Evolutionary conservation across 1,140 invertebrate species (phyloP).

Genomic region (Oedothorax gibbosus): DNA sequence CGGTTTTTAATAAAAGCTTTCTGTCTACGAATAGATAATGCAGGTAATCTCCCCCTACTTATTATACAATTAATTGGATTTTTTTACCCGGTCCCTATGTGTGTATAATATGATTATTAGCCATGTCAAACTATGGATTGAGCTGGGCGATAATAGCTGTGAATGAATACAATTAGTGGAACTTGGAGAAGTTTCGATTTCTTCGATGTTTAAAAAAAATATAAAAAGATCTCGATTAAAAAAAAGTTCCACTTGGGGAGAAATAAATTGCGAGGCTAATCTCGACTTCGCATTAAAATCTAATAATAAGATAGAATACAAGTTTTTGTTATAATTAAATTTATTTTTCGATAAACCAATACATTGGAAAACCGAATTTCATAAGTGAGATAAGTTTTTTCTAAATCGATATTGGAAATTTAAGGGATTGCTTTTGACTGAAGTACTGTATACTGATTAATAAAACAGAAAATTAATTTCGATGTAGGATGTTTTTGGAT

Average conservation of each 20-base stretch:
- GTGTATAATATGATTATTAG: conserved; percentile 54
- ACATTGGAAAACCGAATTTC: conserved; percentile 26
- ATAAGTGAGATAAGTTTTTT: conserved; percentile 29
- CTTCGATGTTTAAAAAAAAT: conserved; percentile 3
- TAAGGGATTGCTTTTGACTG: not conserved
- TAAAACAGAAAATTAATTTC: too few species aligned
- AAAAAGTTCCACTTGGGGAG: not conserved
- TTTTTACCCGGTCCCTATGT: conserved; percentile 39
- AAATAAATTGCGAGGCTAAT: conserved; percentile 9
- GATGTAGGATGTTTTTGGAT: too few species aligned
- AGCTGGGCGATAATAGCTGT: conserved; percentile 36
- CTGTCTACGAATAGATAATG: conserved; percentile 56
- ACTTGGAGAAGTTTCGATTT: conserved; percentile 36
- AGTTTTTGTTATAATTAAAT: conserved; percentile 55
- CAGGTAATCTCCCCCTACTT: conserved; percentile 50
- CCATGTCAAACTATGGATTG: conserved; percentile 39
- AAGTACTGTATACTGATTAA: too few species aligned
- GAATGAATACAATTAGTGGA: conserved; percentile 49
- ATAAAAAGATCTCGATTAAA: not conserved
- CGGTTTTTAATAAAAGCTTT: conserved; percentile 61
- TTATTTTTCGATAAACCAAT: conserved; percentile 61
- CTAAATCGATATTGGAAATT: conserved; percentile 4
- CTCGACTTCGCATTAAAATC: conserved; percentile 24
- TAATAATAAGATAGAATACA: conserved; percentile 14
- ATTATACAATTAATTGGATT: conserved; percentile 60